Percentiles rank a stretch among this genome's conserved stretches.
Evolutionary conservation across 1,140 invertebrate genomes (phyloP).

Genomic region (Tribolium castaneum): DNA sequence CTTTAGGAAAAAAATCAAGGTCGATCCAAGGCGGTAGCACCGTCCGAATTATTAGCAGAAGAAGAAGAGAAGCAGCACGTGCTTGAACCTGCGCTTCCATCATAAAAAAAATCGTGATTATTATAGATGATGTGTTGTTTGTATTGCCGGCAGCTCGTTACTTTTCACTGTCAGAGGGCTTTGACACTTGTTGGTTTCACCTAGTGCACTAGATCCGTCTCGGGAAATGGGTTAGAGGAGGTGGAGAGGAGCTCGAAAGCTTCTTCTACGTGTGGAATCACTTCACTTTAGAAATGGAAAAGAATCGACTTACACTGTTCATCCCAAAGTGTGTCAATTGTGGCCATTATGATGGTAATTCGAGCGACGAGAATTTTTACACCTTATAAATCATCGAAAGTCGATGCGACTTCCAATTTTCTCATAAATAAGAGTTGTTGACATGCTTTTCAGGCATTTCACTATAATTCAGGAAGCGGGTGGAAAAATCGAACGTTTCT

Average conservation of each 20-base stretch:
- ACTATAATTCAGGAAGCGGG: too few relatives aligned
- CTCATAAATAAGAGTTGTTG: background rate
- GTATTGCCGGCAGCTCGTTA: conserved; percentile 21
- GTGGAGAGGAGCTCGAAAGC: background rate
- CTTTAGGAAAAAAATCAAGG: background rate
- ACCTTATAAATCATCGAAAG: conserved; percentile 14
- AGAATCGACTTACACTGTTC: conserved; percentile 7
- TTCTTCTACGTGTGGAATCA: conserved; percentile 4
- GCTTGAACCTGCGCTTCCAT: conserved; percentile 10
- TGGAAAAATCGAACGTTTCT: too few relatives aligned
- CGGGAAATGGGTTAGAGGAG: conserved; percentile 16
- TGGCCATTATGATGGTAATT: background rate
- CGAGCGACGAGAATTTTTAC: background rate
- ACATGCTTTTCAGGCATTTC: too few relatives aligned
- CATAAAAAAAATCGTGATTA: conserved; percentile 10
- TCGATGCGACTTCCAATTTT: background rate
- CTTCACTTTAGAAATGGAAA: conserved; percentile 34
- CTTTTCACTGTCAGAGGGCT: conserved; percentile 43
- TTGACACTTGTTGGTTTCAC: conserved; percentile 40
- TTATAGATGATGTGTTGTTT: conserved; percentile 20
- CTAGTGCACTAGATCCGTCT: conserved; percentile 42
- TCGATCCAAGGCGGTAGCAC: background rate
- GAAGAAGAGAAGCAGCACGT: background rate
- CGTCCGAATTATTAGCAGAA: background rate
- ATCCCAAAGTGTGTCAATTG: background rate